Conservation (phyloP, 2,113 vertebrate species). For the Leiothrix lutea region DNA sequence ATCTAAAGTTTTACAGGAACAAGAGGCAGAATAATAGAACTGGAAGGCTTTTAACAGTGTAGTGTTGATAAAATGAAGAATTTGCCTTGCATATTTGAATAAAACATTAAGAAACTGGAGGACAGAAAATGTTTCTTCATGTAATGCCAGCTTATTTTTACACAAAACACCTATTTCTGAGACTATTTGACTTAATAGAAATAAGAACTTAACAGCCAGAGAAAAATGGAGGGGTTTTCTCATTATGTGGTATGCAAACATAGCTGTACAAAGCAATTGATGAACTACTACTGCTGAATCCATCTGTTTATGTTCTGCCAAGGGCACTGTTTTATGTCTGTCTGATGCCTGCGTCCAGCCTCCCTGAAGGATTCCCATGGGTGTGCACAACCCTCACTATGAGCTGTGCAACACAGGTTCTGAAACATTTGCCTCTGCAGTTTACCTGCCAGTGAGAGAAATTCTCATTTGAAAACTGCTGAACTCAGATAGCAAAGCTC, state of each 20-base stretch:
- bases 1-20: background rate
- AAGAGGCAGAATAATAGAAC: background rate
- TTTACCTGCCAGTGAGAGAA: conserved; percentile 5
- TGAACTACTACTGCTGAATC: background rate
- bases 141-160: background rate
- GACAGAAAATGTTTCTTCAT: background rate
- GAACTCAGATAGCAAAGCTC: background rate
- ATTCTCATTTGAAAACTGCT: background rate
- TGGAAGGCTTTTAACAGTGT: background rate
- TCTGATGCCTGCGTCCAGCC: background rate
- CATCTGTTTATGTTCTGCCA: background rate
- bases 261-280: background rate
- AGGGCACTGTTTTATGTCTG: background rate
- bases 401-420: background rate
- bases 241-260: background rate
- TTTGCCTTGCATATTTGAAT: background rate
- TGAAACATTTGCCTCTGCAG: background rate
- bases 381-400: background rate
- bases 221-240: background rate
- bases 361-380: background rate
- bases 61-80: background rate
- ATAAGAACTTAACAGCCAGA: background rate
- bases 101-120: background rate
- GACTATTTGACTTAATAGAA: background rate
- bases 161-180: background rate